A percentile compares a stretch with the other conserved stretches of the same genome.
Conservation (phyloP, 2,113 vertebrate species). For the Coreoperca whiteheadi region DNA sequence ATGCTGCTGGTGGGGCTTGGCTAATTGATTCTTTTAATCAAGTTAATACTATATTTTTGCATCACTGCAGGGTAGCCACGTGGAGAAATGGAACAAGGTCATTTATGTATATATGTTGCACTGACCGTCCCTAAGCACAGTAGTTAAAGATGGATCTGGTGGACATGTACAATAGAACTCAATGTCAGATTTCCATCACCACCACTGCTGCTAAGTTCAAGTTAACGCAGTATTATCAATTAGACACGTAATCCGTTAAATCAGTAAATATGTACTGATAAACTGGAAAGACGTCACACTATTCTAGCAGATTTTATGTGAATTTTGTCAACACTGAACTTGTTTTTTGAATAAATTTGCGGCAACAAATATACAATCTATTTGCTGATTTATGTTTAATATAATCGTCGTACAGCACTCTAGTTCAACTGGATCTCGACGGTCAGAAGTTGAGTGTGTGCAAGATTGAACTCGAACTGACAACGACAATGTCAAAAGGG, state of each 20-base stretch:
- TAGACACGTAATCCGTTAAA: background rate
- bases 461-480: background rate
- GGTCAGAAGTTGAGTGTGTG: background rate
- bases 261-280: background rate
- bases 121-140: background rate
- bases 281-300: background rate
- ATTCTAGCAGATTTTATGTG: background rate
- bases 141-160: background rate
- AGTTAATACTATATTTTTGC: slow-evolving; percentile 10
- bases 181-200: background rate
- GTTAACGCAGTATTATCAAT: background rate
- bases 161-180: background rate
- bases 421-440: background rate
- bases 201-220: background rate
- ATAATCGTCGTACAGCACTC: background rate
- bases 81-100: slow-evolving; percentile 27
- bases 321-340: background rate
- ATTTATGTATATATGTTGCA: background rate
- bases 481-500: background rate
- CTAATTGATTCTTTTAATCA: slow-evolving; percentile 31
- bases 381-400: background rate
- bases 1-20: slow-evolving; percentile 10
- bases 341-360: background rate
- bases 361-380: background rate
- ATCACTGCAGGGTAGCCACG: background rate